Base-by-base conservation (phyloP, 2,113 vertebrate genomes). In the Odobenus rosmarus region DNA sequence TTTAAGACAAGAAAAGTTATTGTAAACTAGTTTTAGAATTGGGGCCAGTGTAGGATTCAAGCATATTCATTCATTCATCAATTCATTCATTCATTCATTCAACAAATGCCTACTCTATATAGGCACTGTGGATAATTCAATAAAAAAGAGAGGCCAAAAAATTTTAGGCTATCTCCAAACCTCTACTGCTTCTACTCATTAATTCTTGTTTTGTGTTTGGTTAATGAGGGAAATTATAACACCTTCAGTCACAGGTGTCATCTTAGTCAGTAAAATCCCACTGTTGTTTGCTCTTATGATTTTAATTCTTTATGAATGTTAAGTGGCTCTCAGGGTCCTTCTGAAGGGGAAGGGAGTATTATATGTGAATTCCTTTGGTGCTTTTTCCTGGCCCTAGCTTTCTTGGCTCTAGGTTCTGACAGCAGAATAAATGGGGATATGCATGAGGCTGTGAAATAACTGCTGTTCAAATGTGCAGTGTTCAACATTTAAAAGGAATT, bases 381-480 rank as follows among this genome's bases (percentile, higher is more conserved):
- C 21, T 77, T 93, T 64, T 72, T 95, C 59, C 61, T 80, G 49
- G 14, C 28, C 42, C 5, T 51, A 33, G 49, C 61, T 82, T 96
- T 28, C 7, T 76, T 76, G 72, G 72, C 72, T 26, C 42, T 28
- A 49, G 46, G 46, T 88, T 94, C n/a, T 96, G 93, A 97, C 62
- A 96, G 55, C 74, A 85, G 53, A 88, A 92, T 90, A 95, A 95
- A 92, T 93, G 92, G 67, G 71, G 94, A 69, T 92, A 81, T 64
- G 31, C 36, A 83, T 49, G 95, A 26, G 7, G 2, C 90, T 91
- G 15, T 97, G 77, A 83, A 90, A 49, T 76, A 96, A 87, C 26
- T 96, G 62, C 93, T 67, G n/a, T 98, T 74, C 97, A 94, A 98
- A 94, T 96, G 31, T 96, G 77, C 96, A 77, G 61, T 64, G 42